Conservation (phyloP, 2,113 vertebrate species). For the Urocolius indicus region DNA sequence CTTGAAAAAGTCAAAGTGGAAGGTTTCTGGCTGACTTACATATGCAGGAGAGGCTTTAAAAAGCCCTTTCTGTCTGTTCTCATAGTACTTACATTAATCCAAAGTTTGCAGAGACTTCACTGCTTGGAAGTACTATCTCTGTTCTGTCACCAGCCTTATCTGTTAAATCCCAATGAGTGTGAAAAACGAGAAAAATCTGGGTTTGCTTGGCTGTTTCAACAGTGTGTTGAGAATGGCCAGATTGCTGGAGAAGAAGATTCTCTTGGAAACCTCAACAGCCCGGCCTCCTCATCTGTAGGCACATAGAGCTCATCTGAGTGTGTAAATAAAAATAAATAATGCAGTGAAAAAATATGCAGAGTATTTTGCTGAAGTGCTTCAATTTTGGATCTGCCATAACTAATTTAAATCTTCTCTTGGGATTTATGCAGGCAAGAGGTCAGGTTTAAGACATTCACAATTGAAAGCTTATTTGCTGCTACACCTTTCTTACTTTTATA, state of each 20-base stretch:
- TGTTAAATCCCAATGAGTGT: constrained; percentile 45
- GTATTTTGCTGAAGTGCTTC: constrained; percentile 37
- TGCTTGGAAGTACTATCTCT: constrained; percentile 27
- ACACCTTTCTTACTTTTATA: not conserved
- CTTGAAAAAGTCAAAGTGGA: not conserved
- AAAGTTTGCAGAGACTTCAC: not conserved
- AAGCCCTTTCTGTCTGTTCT: not conserved
- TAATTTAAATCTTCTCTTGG: not conserved
- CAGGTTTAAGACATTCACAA: not conserved
- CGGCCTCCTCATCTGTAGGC: constrained; percentile 23
- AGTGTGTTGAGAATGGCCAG: constrained; percentile 35
- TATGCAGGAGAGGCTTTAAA: not conserved
- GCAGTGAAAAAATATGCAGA: constrained; percentile 61
- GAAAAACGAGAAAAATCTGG: constrained; percentile 24
- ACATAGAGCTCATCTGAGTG: constrained; percentile 23
- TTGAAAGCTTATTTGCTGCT: not conserved
- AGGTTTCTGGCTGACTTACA: not conserved
- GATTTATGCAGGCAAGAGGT: not conserved
- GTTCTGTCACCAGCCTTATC: constrained; percentile 55
- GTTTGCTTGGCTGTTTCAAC: constrained; percentile 42
- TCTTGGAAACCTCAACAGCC: constrained; percentile 36
- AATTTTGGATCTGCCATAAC: not conserved
- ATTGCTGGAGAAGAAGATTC: constrained; percentile 42
- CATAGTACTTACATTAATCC: not conserved
- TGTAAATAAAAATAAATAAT: constrained; percentile 66